phyloP scores from a whole-genome alignment of 1,140 invertebrate species.

The Aphis gossypii region DNA sequence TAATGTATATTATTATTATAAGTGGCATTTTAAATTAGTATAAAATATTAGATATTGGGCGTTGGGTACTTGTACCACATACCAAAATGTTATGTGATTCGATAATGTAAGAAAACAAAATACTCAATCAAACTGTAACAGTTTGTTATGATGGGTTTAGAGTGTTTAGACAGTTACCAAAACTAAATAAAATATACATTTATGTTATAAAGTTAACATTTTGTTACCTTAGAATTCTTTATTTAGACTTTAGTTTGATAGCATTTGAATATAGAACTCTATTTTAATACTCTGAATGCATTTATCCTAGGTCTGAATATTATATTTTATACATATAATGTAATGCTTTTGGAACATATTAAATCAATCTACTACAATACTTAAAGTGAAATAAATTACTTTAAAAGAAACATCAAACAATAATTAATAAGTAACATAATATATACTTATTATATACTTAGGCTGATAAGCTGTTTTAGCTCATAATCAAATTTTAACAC shows the following conservation, averaged over 20 bases:
- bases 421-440: too few relatives aligned
- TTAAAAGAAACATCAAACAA: too few relatives aligned
- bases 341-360: too few relatives aligned
- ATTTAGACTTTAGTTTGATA: background rate
- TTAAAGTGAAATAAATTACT: too few relatives aligned
- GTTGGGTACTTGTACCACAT: background rate
- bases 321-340: too few relatives aligned
- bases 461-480: too few relatives aligned
- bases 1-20: background rate
- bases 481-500: too few relatives aligned
- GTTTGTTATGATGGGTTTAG: background rate
- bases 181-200: background rate
- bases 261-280: background rate
- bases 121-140: background rate
- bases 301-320: too few relatives aligned
- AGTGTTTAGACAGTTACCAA: background rate
- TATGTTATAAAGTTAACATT: background rate
- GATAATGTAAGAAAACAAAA: background rate
- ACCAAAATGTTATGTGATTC: background rate
- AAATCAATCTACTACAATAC: too few relatives aligned
- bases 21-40: background rate
- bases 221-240: background rate
- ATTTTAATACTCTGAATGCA: background rate
- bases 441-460: too few relatives aligned
- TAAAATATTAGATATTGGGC: background rate